Evolutionary conservation across 2,113 vertebrate genomes (phyloP), one percentile per base, ranked within the genome.

Genomic region (Fregetta grallaria): DNA sequence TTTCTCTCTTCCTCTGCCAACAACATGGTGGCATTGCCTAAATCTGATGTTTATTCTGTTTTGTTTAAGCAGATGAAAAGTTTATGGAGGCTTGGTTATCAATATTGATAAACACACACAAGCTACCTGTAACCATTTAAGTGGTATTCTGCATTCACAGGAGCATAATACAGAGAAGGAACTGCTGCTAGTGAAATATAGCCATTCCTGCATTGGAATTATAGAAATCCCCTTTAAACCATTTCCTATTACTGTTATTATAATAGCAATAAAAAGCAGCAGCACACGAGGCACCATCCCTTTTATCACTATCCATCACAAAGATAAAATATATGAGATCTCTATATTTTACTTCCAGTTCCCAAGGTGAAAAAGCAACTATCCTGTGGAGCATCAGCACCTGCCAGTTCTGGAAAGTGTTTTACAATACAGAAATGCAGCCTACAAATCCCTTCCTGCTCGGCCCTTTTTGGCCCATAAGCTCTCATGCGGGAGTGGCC

Each of bases 401-500:
- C 67, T 71, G 32, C 38, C 50, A 66, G 26, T 38, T 86, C 71
- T 62, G 27, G 9, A 25, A 80, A 78, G 22, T 1, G 32, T 75
- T 73, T 86, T 38, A 75, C 44, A 56, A 7, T 10, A 72, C 9
- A 44, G 49, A 80, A 70, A 59, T 1, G 1, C 42, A 87, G 45
- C 42, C 63, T 66, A 36, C 50, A 86, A 62, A 71, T 22, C 58
- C 67, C 13, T 65, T 77, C 30, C 25, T 15, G 36, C 38, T 79
- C 78, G 83, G 53, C 10, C 38, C 15, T 56, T 65, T 53, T 29
- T 45, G n/a, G 34, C 21, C 52, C 7, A 8, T 2, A 44, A 36
- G 4, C 7, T 66, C 11, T 52, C 1, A 0, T 45, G 34, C 8
- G 44, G 32, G 40, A 86, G 42, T 7, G 2, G 65, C 15, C n/a